Evolutionary conservation across 2,113 vertebrate species (phyloP).

Genomic region (Naja naja): DNA sequence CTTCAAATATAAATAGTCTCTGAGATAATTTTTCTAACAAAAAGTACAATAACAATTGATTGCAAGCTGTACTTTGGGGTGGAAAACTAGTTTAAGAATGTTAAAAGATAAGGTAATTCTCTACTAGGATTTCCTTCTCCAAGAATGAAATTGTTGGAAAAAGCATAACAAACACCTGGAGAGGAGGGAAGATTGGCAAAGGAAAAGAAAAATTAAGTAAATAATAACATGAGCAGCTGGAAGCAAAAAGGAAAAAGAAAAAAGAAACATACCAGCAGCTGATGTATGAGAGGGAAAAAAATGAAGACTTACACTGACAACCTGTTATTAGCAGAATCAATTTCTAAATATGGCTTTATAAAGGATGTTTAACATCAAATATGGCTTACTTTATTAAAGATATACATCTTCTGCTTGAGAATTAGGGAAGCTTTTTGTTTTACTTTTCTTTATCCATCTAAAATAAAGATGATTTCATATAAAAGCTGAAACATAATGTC

Average conservation of each 20-base stretch:
- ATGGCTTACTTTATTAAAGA: conserved; percentile 46
- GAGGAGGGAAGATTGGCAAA: conserved; percentile 38
- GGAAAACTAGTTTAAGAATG: background rate
- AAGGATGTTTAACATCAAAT: conserved; percentile 57
- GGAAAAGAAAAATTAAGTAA: conserved; percentile 62
- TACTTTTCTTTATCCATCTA: conserved; percentile 2
- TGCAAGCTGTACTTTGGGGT: background rate
- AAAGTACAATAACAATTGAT: background rate
- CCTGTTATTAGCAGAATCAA: conserved; percentile 64
- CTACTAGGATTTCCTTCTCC: background rate
- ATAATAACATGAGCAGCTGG: conserved; percentile 65
- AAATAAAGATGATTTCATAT: conserved; percentile 13
- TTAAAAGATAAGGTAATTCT: background rate
- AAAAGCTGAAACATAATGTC: background rate
- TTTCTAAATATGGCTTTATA: conserved; percentile 56
- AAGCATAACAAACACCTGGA: conserved; percentile 47
- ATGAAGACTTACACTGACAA: conserved; percentile 53
- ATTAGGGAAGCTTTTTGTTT: conserved; percentile 13
- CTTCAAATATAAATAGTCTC: background rate
- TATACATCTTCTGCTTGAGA: conserved; percentile 22
- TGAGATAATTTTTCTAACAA: background rate
- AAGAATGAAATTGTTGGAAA: conserved; percentile 29
- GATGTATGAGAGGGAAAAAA: conserved; percentile 48
- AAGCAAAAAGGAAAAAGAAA: conserved; percentile 49
- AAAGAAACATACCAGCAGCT: conserved; percentile 54